Evolutionary conservation across 2,888 invertebrate species (phyloP).

Genomic region (Cephus spinipes): DNA sequence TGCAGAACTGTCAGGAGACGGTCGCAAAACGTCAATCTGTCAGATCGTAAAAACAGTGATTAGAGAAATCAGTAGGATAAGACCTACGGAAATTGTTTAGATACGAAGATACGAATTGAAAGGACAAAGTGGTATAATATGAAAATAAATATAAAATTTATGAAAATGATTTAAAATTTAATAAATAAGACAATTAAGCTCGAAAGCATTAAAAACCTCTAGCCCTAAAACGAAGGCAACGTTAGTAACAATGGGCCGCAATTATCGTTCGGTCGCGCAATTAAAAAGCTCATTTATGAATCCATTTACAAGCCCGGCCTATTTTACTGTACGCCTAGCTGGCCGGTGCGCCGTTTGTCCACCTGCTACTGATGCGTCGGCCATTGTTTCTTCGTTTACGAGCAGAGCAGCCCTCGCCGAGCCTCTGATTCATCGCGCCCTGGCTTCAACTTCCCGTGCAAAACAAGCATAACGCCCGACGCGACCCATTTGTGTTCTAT

Average conservation of each 20-base stretch:
- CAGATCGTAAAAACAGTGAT: neutral
- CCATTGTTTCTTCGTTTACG: slow-evolving; percentile 30
- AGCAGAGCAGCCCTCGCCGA: neutral
- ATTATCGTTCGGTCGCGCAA: neutral
- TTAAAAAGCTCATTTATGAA: slow-evolving; percentile 18
- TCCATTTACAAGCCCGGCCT: slow-evolving; percentile 18
- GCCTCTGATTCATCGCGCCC: neutral
- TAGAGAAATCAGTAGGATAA: neutral
- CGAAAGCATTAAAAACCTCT: neutral
- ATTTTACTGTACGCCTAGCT: slow-evolving; percentile 9
- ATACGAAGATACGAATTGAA: neutral
- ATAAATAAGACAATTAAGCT: neutral
- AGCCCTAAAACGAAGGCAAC: neutral
- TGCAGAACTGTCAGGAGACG: neutral
- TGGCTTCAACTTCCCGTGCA: neutral
- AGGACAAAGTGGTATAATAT: neutral
- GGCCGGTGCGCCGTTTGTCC: neutral
- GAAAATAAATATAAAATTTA: neutral
- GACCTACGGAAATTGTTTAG: neutral
- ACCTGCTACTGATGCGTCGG: slow-evolving; percentile 4
- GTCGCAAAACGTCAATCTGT: neutral
- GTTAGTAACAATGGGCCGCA: neutral
- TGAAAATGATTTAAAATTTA: neutral
- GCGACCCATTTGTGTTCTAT: neutral
- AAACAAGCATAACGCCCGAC: neutral